phyloP scores from a whole-genome alignment of 2,113 vertebrate species.

The Rhineura floridana region DNA sequence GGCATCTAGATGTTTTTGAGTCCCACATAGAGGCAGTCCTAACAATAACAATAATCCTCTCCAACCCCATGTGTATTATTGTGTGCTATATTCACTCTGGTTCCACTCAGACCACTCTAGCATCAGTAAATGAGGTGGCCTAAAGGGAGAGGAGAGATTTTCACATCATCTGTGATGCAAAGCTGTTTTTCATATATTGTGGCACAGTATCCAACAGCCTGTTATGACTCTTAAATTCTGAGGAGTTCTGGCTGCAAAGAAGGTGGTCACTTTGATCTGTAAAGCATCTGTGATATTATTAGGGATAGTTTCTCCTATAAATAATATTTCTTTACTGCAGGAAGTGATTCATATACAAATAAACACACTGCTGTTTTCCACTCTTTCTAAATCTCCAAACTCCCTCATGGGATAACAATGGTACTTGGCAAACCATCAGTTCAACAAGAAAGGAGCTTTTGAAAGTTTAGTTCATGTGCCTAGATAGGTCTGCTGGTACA shows the following conservation, averaged over 20 bases:
- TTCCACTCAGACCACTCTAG: slow-evolving; percentile 57
- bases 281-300: slow-evolving; percentile 58
- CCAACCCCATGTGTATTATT: slow-evolving; percentile 50
- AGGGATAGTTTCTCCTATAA: slow-evolving; percentile 59
- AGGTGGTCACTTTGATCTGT: slow-evolving; percentile 23
- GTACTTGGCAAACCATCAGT: slow-evolving; percentile 67
- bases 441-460: slow-evolving; percentile 62
- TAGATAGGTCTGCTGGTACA: slow-evolving; percentile 68
- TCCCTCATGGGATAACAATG: slow-evolving; percentile 73
- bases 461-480: slow-evolving; percentile 64
- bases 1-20: slow-evolving; percentile 66
- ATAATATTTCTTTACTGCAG: slow-evolving; percentile 55
- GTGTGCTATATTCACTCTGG: slow-evolving; percentile 50
- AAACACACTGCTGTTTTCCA: slow-evolving; percentile 54
- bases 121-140: slow-evolving; percentile 68
- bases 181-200: slow-evolving; percentile 63
- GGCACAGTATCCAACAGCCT: slow-evolving; percentile 64
- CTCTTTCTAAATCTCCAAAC: slow-evolving; percentile 60
- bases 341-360: slow-evolving; percentile 58
- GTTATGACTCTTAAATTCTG: slow-evolving; percentile 65
- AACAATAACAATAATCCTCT: slow-evolving; percentile 56
- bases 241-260: slow-evolving; percentile 65
- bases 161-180: slow-evolving; percentile 58
- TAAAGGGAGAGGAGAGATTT: slow-evolving; percentile 61
- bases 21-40: slow-evolving; percentile 71